These are phyloP conservation scores for Riptortus pedestris DNA, from an alignment of 1,140 invertebrate species.

Conservation along the genomic window DNA sequence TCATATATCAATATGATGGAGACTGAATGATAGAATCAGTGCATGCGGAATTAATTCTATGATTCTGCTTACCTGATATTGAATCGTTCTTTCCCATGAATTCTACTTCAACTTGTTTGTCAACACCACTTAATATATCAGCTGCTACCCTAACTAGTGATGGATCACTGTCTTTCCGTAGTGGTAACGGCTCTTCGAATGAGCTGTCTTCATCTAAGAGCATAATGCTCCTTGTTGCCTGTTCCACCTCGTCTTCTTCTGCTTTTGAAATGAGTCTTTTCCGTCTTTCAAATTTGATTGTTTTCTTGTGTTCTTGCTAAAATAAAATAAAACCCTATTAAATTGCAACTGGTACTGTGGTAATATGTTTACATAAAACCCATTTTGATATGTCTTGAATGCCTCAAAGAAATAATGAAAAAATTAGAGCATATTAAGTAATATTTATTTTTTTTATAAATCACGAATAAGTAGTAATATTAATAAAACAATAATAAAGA, in stretches of 20 bases:
- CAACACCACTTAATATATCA: conserved; percentile 30
- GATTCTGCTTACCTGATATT: not conserved
- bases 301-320: conserved; percentile 13
- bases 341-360: too few species aligned
- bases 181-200: not conserved
- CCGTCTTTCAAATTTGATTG: conserved; percentile 5
- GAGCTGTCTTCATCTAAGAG: conserved; percentile 36
- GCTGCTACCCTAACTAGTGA: conserved; percentile 26
- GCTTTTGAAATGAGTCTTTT: not conserved
- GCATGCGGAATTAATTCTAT: not conserved
- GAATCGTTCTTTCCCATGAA: not conserved
- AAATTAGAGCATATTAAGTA: too few species aligned
- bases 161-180: not conserved
- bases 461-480: too few species aligned
- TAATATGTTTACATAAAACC: not conserved
- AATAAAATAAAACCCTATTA: not conserved
- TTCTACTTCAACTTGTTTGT: conserved; percentile 30
- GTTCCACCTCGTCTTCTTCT: conserved; percentile 23
- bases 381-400: too few species aligned
- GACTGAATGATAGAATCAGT: not conserved
- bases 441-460: too few species aligned
- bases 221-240: conserved; percentile 23
- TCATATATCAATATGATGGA: not conserved
- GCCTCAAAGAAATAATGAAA: too few species aligned
- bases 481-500: too few species aligned